These are phyloP conservation scores for Alaudala cheleensis DNA, from an alignment of 2,113 vertebrate species.

Conservation along the genomic window DNA sequence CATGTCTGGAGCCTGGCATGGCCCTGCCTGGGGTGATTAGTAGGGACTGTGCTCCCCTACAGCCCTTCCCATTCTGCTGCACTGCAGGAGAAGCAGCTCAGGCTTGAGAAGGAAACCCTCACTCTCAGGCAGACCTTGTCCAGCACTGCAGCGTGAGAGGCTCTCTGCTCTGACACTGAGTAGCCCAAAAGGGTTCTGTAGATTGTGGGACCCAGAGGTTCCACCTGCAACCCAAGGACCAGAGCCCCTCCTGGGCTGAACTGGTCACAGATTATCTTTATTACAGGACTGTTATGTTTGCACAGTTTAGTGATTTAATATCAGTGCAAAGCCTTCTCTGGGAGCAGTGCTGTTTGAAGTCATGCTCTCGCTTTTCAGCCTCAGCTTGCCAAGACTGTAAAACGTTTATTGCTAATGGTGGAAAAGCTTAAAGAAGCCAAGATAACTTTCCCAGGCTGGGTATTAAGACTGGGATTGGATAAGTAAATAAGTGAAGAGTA, in stretches of 20 bases:
- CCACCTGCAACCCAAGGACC: neutral
- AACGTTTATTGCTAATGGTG: constrained; percentile 69
- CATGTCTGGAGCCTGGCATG: neutral
- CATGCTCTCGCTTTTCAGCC: constrained; percentile 14
- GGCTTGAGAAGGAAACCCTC: neutral
- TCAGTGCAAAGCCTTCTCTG: constrained; percentile 57
- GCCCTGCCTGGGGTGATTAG: neutral
- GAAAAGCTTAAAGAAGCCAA: constrained; percentile 56
- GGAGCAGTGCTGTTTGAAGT: constrained; percentile 61
- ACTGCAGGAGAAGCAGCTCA: neutral
- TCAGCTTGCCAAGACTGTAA: constrained; percentile 60
- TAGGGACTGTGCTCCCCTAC: neutral
- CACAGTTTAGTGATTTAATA: constrained; percentile 49
- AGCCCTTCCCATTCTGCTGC: neutral
- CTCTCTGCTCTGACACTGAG: neutral
- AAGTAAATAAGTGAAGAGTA: constrained; percentile 59
- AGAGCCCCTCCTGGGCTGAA: constrained; percentile 4
- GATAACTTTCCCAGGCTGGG: constrained; percentile 65
- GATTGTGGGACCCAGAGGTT: neutral
- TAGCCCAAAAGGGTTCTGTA: neutral
- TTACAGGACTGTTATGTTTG: constrained; percentile 64
- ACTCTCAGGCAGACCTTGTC: accelerated
- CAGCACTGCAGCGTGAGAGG: neutral
- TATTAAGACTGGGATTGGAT: constrained; percentile 13
- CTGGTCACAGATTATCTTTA: constrained; percentile 57